Evolutionary conservation across 2,888 invertebrate species (phyloP).

Genomic region (Acrobasis suavella): DNA sequence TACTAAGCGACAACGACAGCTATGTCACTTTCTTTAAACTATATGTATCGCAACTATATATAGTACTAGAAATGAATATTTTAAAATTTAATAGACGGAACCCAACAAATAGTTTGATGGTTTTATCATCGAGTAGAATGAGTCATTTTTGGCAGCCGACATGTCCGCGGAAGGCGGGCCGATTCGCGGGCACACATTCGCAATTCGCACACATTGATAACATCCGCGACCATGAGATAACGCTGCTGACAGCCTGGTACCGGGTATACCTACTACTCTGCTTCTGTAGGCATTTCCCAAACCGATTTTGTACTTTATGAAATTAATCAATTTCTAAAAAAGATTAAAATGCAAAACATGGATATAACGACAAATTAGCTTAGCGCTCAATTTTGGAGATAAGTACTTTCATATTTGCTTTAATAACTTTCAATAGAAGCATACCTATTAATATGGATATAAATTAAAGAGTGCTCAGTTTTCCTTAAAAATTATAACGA

Average conservation of each 20-base stretch:
- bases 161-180: constrained; percentile 68
- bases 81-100: constrained; percentile 24
- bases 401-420: background rate
- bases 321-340: background rate
- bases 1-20: too few species aligned
- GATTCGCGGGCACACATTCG: constrained; percentile 53
- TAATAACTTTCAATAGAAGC: too few species aligned
- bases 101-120: background rate
- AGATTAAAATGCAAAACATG: background rate
- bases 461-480: background rate
- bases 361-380: background rate
- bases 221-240: constrained; percentile 50
- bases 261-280: constrained; percentile 30
- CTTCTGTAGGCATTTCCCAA: constrained; percentile 1
- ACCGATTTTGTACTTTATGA: background rate
- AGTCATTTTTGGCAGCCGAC: constrained; percentile 68
- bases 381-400: constrained; percentile 4
- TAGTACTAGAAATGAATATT: background rate
- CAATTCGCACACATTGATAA: constrained; percentile 55
- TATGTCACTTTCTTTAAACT: too few species aligned
- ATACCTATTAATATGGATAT: too few species aligned
- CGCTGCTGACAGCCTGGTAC: constrained; percentile 38
- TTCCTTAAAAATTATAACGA: background rate
- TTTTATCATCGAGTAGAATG: constrained; percentile 36
- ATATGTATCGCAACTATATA: too few species aligned